Evolutionary conservation across 2,113 vertebrate genomes (phyloP), one percentile per base, ranked within the genome.

Genomic region (Ictidomys tridecemlineatus): DNA sequence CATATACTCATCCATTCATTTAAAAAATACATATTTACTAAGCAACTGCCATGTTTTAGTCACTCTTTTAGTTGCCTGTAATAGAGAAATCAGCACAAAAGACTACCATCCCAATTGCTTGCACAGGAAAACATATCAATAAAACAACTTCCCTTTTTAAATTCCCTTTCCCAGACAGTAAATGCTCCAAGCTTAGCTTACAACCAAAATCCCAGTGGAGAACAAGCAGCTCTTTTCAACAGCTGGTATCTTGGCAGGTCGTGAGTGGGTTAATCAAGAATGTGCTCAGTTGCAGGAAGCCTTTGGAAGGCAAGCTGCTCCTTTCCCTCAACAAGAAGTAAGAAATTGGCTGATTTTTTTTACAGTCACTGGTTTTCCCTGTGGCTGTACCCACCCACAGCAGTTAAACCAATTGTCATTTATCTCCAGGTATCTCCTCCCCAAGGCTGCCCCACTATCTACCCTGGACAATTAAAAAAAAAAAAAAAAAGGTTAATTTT

Each of bases 291-390:
- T 56, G 93, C 87, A 96, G 82, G 85, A 53, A 97, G 67, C 45
- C 74, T 93, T 72, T 78, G 76, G 82, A 95, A 93, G 90, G 91
- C 92, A 97, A 97, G 86, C 67, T 82, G 86, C 85, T 96, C 73
- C 85, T 76, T 93, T 95, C 93, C 88, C 94, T 87, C 89, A 94
- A 97, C 20, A 96, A 96, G 90, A 89, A 80, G 94, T 73, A 87
- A 93, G 93, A 95, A 97, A 96, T 73, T 83, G 96, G 76, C 93
- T 96, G 80, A 91, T 67, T 96, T 73, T 39, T 39, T 42, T 42
- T 93, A 73, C 18, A 95, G 61, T 94, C 76, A 79, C 91, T 85
- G n/a, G n/a, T 91, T 96, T 97, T 95, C 93, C 94, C 93, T 92
- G 61, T 48, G 67, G 56, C 69, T 93, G 61, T 61, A 89, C 83